A percentile compares a stretch with the other conserved stretches of the same genome.
phyloP scores from a whole-genome alignment of 2,113 vertebrate genomes.

The Sceloporus tristichus region DNA sequence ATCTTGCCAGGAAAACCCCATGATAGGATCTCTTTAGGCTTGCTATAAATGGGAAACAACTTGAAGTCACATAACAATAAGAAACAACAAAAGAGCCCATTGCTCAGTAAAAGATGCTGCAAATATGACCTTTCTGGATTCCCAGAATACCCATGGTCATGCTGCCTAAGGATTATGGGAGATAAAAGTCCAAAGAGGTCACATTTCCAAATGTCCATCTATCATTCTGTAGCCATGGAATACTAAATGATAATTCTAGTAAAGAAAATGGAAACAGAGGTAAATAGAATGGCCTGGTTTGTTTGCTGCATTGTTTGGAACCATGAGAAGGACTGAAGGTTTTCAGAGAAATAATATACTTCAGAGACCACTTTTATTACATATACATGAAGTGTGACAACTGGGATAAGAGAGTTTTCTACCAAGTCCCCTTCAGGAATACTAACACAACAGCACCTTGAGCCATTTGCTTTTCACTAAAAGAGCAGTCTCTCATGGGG shows the following conservation, averaged over 20 bases:
- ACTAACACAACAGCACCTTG: not conserved
- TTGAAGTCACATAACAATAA: not conserved
- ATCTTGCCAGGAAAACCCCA: too few relatives aligned
- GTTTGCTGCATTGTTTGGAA: not conserved
- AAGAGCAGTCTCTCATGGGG: not conserved
- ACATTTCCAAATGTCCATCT: too few relatives aligned
- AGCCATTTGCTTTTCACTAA: slow-evolving; percentile 3
- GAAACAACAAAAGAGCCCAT: too few relatives aligned
- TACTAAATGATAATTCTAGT: not conserved
- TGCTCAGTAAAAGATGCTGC: too few relatives aligned
- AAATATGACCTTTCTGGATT: too few relatives aligned
- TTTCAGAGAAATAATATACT: not conserved
- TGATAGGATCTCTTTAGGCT: too few relatives aligned
- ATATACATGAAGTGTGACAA: not conserved
- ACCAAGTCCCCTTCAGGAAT: not conserved
- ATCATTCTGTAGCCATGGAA: not conserved
- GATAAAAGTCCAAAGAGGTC: too few relatives aligned
- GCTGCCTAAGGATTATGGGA: too few relatives aligned
- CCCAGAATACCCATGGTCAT: too few relatives aligned
- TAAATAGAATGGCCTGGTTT: not conserved
- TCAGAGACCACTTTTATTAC: not conserved
- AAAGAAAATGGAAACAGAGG: too few relatives aligned
- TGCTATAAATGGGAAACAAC: not conserved
- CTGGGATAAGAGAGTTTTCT: not conserved
- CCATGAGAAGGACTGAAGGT: too few relatives aligned